Conservation (phyloP, 2,113 vertebrate genomes). For the Scolopax mira region DNA sequence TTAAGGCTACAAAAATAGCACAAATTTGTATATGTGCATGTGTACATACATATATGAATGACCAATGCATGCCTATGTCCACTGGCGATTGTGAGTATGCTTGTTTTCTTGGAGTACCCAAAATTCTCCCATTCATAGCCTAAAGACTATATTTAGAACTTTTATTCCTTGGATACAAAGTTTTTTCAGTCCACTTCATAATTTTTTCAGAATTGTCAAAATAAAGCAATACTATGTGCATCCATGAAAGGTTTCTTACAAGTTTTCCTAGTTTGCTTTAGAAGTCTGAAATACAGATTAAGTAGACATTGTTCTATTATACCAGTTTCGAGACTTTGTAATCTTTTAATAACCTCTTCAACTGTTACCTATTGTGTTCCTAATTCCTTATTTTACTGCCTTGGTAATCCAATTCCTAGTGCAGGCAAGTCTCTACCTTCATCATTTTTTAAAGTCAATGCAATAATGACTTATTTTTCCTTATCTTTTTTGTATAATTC, state of each 20-base stretch:
- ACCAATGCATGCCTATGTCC: background rate
- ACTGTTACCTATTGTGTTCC: conserved; percentile 16
- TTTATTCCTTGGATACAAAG: background rate
- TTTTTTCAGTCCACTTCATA: background rate
- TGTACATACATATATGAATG: background rate
- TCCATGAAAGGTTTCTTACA: background rate
- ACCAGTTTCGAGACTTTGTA: conserved; percentile 13
- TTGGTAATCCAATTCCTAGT: conserved; percentile 30
- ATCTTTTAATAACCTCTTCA: conserved; percentile 54
- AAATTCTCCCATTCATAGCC: background rate
- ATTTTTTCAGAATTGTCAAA: background rate
- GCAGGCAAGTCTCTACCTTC: background rate
- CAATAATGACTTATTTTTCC: background rate
- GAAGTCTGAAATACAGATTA: conserved; percentile 7
- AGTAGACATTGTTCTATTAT: background rate
- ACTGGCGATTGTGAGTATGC: background rate
- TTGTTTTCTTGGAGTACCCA: background rate
- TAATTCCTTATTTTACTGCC: conserved; percentile 21
- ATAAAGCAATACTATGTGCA: background rate
- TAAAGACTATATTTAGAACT: background rate
- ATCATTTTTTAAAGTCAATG: background rate
- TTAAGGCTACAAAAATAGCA: background rate
- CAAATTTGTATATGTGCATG: background rate
- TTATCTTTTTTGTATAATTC: background rate
- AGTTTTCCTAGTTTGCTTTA: background rate